Conservation (phyloP, 2,888 invertebrate genomes). For the Notodonta ziczac region DNA sequence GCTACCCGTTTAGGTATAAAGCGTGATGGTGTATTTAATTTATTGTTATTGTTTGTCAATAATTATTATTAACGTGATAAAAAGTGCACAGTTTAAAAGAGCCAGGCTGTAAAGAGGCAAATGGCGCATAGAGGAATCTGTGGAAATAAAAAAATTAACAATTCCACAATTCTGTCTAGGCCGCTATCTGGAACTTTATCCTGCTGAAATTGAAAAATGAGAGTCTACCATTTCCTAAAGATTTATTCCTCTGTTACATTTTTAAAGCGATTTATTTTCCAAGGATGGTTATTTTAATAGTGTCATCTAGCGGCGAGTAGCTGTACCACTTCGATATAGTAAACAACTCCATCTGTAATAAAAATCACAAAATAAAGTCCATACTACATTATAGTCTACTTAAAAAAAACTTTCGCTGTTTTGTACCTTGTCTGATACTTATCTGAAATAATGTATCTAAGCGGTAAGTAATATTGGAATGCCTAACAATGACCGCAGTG, state of each 20-base stretch:
- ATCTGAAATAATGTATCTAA: not conserved
- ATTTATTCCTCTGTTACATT: not conserved
- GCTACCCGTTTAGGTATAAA: too few species aligned
- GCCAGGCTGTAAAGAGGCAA: slow-evolving; percentile 2
- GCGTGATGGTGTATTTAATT: too few species aligned
- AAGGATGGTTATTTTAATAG: slow-evolving; percentile 4
- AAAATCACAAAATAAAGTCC: too few species aligned
- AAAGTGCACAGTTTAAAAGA: not conserved
- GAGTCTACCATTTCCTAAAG: not conserved
- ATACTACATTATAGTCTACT: too few species aligned
- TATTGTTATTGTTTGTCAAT: too few species aligned
- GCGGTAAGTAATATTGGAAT: not conserved
- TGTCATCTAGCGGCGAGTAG: slow-evolving; percentile 58
- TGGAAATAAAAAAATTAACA: slow-evolving; percentile 15
- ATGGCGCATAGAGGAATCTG: slow-evolving; percentile 7
- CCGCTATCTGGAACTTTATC: slow-evolving; percentile 36
- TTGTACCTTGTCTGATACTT: not conserved
- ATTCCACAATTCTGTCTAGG: slow-evolving; percentile 32
- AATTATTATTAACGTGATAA: not conserved
- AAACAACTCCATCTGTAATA: too few species aligned
- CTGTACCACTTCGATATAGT: slow-evolving; percentile 13
- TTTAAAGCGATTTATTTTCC: not conserved
- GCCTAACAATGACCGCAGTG: slow-evolving; percentile 19
- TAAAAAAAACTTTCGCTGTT: too few species aligned
- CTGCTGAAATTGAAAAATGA: slow-evolving; percentile 12